Evolutionary conservation across 2,888 invertebrate genomes (phyloP), one percentile per base, ranked within the genome.

Genomic region (Prenolepis imparis): DNA sequence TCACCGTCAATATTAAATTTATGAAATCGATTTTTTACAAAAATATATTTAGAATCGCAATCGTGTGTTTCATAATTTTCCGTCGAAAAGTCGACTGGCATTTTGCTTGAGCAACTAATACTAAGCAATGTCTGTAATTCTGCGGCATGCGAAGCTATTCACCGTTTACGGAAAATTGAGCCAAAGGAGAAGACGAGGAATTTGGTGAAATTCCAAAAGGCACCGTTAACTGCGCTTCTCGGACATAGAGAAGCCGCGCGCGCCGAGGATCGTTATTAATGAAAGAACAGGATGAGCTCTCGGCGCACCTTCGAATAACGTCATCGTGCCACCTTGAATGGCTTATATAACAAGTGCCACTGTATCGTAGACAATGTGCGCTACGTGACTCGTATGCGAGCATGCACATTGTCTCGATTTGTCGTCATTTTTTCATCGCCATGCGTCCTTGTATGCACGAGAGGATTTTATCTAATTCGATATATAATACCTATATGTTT

Each of bases 291-390:
- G 91, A 93, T 91, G 93, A 92, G 88, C 88, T 82, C 32, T 36
- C 12, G 93, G 90, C 93, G 85, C 93, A 91, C 93, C 93, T 93
- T 90, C 77, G 82, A 67, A 78, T 92, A 92, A 88, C 93, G 92
- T 92, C 92, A 93, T 89, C 87, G 85, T 64, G 86, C 83, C 88
- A 92, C 92, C 93, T 93, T 92, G 91, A 92, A 92, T 93, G 91
- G 88, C 88, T 93, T 93, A 92, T 87, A 88, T 92, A 93, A 93
- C 87, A 83, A 89, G 85, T 82, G 87, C 81, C 86, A 89, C 74
- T 52, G 80, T 70, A 48, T 68, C 32, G 66, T 59, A 78, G 74
- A 85, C 84, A 83, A 85, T 86, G 36, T 74, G 64, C 66, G 84
- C 28, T 81, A 67, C 68, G 64, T 64, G 55, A 80, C 64, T 55